These are phyloP conservation scores for Eurystomus gularis DNA, from an alignment of 2,113 vertebrate species.

Conservation along the genomic window DNA sequence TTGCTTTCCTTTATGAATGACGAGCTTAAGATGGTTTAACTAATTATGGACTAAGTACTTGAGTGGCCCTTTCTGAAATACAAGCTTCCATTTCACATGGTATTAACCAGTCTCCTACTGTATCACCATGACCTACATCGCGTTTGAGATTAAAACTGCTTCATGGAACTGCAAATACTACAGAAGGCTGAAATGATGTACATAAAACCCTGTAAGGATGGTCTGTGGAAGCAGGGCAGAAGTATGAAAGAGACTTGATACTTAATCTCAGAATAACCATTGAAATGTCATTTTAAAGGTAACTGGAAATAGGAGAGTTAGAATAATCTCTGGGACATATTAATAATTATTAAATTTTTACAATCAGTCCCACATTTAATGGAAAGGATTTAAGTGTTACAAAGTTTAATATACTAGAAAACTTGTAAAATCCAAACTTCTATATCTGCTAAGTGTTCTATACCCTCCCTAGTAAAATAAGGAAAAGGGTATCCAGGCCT, in stretches of 20 bases:
- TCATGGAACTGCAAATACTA: background rate
- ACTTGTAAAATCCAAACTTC: background rate
- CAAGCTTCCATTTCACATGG: constrained; percentile 1
- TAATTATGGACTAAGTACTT: constrained; percentile 47
- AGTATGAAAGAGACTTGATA: background rate
- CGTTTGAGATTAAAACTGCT: background rate
- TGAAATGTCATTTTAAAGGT: background rate
- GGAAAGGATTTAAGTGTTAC: background rate
- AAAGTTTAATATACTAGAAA: background rate
- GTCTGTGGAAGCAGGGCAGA: background rate
- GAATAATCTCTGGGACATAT: background rate
- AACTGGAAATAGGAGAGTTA: background rate
- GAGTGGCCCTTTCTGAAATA: constrained; percentile 19
- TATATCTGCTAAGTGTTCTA: background rate
- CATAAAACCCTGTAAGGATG: background rate
- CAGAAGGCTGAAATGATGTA: background rate
- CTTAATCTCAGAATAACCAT: background rate
- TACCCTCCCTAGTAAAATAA: background rate
- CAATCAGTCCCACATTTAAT: background rate
- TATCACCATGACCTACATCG: background rate
- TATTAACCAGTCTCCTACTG: background rate
- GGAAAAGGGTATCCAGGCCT: background rate
- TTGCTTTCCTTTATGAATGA: constrained; percentile 74
- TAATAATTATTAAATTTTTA: background rate
- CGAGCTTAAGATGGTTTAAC: constrained; percentile 64